Base-by-base conservation (phyloP, 2,888 invertebrate species). In the Luffia ferchaultella region DNA sequence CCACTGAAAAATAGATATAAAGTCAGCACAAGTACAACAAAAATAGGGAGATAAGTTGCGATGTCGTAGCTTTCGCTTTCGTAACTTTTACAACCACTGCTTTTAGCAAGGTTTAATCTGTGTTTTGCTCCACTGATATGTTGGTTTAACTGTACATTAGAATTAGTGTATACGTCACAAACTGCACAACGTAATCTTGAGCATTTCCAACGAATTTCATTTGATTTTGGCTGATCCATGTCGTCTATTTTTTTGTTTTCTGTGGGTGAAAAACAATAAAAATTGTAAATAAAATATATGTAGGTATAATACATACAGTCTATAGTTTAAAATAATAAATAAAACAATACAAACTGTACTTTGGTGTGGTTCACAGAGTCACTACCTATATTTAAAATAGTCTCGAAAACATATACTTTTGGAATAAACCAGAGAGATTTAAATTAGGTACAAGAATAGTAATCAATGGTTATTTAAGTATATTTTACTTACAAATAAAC, bases 121-220 rank as follows among this genome's bases (percentile, higher is more conserved):
- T 83, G 83, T 53, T 72, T 70, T 58, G 72, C 61, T 51, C 83
- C 82, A 58, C 76, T 70, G 54, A 80, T 60, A 65, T 84, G 84
- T 58, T 83, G 74, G 60, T 70, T 66, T 57, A 77, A 68, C 65
- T 84, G 83, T 60, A 67, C 70, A 57, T 68, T 68, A 1, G 82
- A 82, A 61, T 84, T 84, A n/a, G 79, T 73, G 52, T 65, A 70
- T 52, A 73, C 58, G 46, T 70, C 61, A 61, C 84, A 84, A 50
- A 65, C 54, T 16, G 65, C 59, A 55, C 82, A 83, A 60, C 73
- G 67, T 61, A 70, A 78, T 59, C 65, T 68, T 54, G 61, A 62
- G 52, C 65, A 63, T 55, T 67, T 72, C 30, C 30, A 30, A 7
- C 30, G 30, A 30, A 7, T 30, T 54, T 63, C 45, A 48, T 18